phyloP scores from a whole-genome alignment of 2,888 invertebrate species.

The Galerucella nymphaeae region DNA sequence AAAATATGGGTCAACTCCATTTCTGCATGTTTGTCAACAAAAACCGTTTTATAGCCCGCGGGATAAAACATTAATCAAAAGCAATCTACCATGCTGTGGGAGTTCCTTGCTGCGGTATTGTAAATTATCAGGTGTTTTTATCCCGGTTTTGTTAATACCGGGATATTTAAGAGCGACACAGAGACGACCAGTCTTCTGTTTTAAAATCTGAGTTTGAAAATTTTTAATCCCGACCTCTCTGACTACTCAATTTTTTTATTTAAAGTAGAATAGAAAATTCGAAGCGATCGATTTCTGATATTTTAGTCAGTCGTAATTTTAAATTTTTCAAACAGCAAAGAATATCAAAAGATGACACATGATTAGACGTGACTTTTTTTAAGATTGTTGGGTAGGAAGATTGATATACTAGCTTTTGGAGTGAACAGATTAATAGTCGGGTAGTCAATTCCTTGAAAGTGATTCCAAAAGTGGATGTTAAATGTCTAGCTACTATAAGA shows the following conservation, averaged over 20 bases:
- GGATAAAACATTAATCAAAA: slow-evolving; percentile 19
- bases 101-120: slow-evolving; percentile 6
- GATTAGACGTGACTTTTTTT: not conserved
- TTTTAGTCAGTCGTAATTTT: too few relatives aligned
- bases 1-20: slow-evolving; percentile 20
- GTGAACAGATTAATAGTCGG: not conserved
- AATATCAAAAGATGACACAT: not conserved
- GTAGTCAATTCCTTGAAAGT: not conserved
- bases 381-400: not conserved
- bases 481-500: too few relatives aligned
- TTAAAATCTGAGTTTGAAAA: not conserved
- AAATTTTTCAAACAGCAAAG: too few relatives aligned
- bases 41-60: slow-evolving; percentile 11
- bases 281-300: too few relatives aligned
- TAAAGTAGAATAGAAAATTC: too few relatives aligned
- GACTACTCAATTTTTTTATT: too few relatives aligned
- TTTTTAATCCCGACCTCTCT: not conserved
- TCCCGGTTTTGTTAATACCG: not conserved
- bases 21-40: slow-evolving; percentile 11
- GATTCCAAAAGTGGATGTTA: not conserved
- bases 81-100: slow-evolving; percentile 7
- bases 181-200: not conserved
- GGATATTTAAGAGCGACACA: not conserved
- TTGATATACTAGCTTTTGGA: not conserved
- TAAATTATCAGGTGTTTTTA: slow-evolving; percentile 11